Conservation (phyloP, 1,140 invertebrate genomes). For the Drosophila guanche region DNA sequence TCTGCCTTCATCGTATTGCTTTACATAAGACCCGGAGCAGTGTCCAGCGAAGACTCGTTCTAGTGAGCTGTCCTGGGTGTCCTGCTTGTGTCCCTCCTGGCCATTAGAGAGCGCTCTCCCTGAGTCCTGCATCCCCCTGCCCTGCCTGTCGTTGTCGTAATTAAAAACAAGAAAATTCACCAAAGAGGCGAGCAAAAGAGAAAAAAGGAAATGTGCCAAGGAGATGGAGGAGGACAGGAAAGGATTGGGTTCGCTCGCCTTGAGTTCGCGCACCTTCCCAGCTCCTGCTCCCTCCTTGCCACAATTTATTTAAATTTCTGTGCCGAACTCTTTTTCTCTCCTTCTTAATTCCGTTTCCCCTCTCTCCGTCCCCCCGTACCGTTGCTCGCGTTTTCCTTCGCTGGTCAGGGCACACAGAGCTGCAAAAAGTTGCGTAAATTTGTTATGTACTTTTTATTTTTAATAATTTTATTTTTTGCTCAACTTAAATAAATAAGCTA, state of each 20-base stretch:
- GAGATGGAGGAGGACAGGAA: slow-evolving; percentile 22
- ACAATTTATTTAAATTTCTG: slow-evolving; percentile 77
- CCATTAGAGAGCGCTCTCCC: slow-evolving; percentile 64
- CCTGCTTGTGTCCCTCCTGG: slow-evolving; percentile 48
- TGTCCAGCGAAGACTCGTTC: slow-evolving; percentile 30
- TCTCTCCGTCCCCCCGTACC: not conserved
- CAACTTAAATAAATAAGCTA: slow-evolving; percentile 79
- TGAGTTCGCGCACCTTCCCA: slow-evolving; percentile 16
- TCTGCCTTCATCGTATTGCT: slow-evolving; percentile 41
- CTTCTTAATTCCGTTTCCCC: slow-evolving; percentile 27
- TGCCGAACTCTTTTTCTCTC: slow-evolving; percentile 53
- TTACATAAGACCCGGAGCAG: slow-evolving; percentile 42
- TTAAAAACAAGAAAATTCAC: slow-evolving; percentile 76
- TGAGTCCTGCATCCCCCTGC: not conserved
- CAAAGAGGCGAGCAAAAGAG: slow-evolving; percentile 21
- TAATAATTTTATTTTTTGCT: slow-evolving; percentile 41
- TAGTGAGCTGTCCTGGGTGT: slow-evolving; percentile 21
- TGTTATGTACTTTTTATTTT: slow-evolving; percentile 68
- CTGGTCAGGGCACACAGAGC: not conserved
- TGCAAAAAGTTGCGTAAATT: slow-evolving; percentile 77
- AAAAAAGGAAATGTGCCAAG: slow-evolving; percentile 69
- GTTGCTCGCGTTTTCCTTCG: not conserved
- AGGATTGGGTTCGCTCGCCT: slow-evolving; percentile 20
- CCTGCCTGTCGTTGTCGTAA: slow-evolving; percentile 64
- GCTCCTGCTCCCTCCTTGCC: slow-evolving; percentile 24